Conservation (phyloP, 92 coral and sea anemone genomes). For the Paragorgia papillata region DNA sequence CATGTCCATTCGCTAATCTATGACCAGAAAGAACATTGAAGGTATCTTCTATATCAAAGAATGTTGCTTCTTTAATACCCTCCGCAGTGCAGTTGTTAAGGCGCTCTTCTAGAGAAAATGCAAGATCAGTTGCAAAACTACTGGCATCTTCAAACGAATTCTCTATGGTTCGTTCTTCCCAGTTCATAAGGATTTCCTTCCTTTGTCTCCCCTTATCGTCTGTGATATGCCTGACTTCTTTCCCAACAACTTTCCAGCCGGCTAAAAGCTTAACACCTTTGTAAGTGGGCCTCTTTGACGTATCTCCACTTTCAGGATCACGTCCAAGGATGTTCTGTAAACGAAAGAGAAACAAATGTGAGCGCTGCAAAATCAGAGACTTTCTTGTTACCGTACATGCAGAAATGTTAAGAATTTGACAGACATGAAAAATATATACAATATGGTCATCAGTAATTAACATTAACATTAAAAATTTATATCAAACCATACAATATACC, state of each 20-base stretch:
- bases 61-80: slow-evolving; percentile 15
- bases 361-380: too few relatives aligned
- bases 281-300: slow-evolving; percentile 3
- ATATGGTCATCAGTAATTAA: too few relatives aligned
- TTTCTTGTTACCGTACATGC: too few relatives aligned
- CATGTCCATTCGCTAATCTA: slow-evolving; percentile 9
- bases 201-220: background rate
- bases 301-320: slow-evolving; percentile 28
- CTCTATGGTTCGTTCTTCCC: slow-evolving; percentile 2
- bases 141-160: background rate
- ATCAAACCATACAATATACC: too few relatives aligned
- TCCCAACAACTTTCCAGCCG: slow-evolving; percentile 21
- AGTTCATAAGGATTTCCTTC: background rate
- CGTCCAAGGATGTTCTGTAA: slow-evolving; percentile 10
- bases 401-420: slow-evolving; percentile 1
- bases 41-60: slow-evolving; percentile 22
- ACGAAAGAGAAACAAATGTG: too few relatives aligned
- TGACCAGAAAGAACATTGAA: slow-evolving; percentile 9
- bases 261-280: slow-evolving; percentile 11
- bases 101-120: background rate
- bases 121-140: background rate
- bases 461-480: too few relatives aligned
- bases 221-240: background rate
- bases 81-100: background rate
- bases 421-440: too few relatives aligned